Conservation (phyloP, 2,797 vertebrate genomes). For the Gallinago nigripennis region DNA sequence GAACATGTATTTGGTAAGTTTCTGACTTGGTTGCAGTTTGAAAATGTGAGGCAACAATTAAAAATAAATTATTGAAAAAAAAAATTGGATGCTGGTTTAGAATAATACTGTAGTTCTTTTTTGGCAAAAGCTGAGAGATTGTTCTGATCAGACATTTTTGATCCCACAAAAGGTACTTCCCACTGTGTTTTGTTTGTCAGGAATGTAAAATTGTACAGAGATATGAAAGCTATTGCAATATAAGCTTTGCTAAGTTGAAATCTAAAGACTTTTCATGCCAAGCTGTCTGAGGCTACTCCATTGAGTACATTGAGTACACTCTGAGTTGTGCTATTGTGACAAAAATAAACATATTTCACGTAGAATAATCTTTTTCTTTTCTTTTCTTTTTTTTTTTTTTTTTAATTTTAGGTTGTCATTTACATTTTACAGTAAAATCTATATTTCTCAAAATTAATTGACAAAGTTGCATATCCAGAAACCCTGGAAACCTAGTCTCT, state of each 20-base stretch:
- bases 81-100: neutral
- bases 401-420: neutral
- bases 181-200: neutral
- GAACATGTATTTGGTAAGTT: neutral
- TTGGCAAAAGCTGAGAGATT: neutral
- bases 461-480: neutral
- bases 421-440: neutral
- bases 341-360: neutral
- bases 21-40: neutral
- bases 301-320: neutral
- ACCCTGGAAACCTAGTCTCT: neutral
- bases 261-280: neutral
- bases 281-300: neutral
- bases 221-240: neutral
- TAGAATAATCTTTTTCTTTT: neutral
- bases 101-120: neutral
- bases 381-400: neutral
- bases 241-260: neutral
- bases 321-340: neutral
- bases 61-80: neutral
- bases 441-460: neutral
- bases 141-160: neutral
- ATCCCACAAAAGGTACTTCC: neutral
- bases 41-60: neutral
- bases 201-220: neutral